Percentiles rank a stretch among this genome's conserved stretches.
These are phyloP conservation scores for Ranitomeya variabilis DNA, from an alignment of 2,113 vertebrate species.

Conservation along the genomic window DNA sequence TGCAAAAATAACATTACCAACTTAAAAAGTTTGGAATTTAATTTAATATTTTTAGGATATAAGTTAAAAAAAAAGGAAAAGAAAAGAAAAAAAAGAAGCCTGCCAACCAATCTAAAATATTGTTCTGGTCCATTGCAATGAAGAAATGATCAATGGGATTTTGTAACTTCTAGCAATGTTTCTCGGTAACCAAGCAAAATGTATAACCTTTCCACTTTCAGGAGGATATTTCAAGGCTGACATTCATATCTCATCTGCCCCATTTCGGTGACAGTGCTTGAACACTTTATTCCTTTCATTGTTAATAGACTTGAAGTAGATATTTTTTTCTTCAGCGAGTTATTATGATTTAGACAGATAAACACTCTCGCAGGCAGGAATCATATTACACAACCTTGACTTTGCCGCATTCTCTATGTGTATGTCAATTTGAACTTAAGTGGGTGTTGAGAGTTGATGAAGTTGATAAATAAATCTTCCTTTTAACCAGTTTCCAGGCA, in stretches of 20 bases:
- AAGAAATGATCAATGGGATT: constrained; percentile 39
- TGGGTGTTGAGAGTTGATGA: constrained; percentile 1
- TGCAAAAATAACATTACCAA: background rate
- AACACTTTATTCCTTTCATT: constrained; percentile 58
- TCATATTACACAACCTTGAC: constrained; percentile 36
- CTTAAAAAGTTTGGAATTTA: background rate
- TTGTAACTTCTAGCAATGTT: constrained; percentile 18
- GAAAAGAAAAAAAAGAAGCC: background rate
- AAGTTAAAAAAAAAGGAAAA: background rate
- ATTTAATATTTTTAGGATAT: background rate
- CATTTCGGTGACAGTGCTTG: constrained; percentile 49
- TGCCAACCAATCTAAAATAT: background rate
- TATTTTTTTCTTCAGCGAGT: constrained; percentile 55
- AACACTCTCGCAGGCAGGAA: background rate
- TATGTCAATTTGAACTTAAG: constrained; percentile 30
- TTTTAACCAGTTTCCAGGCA: constrained; percentile 45
- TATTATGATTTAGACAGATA: constrained; percentile 57
- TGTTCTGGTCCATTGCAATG: background rate
- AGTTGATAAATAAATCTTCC: constrained; percentile 38
- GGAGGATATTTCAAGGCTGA: constrained; percentile 58
- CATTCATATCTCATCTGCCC: constrained; percentile 56
- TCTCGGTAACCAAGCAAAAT: constrained; percentile 37
- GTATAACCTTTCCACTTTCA: constrained; percentile 47
- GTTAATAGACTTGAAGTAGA: constrained; percentile 58
- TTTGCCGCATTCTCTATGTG: constrained; percentile 37